Evolutionary conservation across 2,797 vertebrate genomes (phyloP).

Genomic region (Neosilurus hyrtlii): DNA sequence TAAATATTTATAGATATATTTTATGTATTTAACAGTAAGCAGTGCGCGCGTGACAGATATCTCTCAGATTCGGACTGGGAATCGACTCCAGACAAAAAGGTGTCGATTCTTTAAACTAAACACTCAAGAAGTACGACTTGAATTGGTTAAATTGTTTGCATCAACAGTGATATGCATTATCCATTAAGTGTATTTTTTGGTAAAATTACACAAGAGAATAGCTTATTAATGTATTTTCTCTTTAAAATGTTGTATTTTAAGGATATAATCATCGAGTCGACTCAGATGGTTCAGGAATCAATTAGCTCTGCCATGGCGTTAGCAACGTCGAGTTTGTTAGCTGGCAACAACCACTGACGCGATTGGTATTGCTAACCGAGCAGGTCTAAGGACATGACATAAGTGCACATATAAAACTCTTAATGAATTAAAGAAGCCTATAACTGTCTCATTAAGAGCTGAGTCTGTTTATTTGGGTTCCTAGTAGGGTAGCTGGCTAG

Average conservation of each 20-base stretch:
- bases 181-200: neutral
- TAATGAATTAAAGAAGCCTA: neutral
- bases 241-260: neutral
- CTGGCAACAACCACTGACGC: neutral
- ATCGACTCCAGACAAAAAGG: neutral
- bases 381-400: neutral
- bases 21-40: neutral
- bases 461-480: neutral
- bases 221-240: neutral
- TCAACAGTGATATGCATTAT: neutral
- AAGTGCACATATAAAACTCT: neutral
- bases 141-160: neutral
- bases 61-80: neutral
- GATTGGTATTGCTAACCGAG: neutral
- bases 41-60: neutral
- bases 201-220: neutral
- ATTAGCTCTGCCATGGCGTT: neutral
- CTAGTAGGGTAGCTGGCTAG: neutral
- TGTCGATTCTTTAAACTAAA: neutral
- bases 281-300: neutral
- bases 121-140: neutral
- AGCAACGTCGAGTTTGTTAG: constrained; percentile 19
- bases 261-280: neutral
- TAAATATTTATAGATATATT: too few relatives aligned
- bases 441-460: neutral